Evolutionary conservation across 2,113 vertebrate genomes (phyloP), one percentile per base, ranked within the genome.

Genomic region (Symphodus melops): DNA sequence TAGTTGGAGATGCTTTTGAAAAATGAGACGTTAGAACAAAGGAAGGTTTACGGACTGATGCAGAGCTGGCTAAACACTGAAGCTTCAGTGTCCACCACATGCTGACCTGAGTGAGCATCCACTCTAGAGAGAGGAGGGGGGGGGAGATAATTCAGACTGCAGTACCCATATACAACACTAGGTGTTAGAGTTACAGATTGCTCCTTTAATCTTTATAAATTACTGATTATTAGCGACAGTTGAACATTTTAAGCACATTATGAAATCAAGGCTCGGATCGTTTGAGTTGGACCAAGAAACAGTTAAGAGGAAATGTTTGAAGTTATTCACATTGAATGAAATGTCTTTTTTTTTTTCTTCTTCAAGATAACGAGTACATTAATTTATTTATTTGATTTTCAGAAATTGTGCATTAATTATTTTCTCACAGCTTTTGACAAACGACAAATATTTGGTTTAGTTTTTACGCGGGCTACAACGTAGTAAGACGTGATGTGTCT

Each of bases 161-260:
- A 33, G 28, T 33, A 33, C 28, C 28, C 28, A 33, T 33, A 5
- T 33, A 4, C 4, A 33, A 33, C 28, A 33, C 28, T 2, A 3
- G 28, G 28, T 33, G 28, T 33, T 5, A 33, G 28, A 33, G 28
- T 33, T 33, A 33, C 28, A 33, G 4, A 33, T 33, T 33, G 28
- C 28, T 33, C 28, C 28, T 33, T 33, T 33, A 33, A 33, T 33
- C 28, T n/a, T 57, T 0, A 20, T 41, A 5, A 16, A 28, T 58
- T 11, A 23, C 17, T 55, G 37, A 19, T 12, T 0, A 6, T 48
- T 17, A 39, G 41, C 5, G 21, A 28, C 41, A 28, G 14, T 1
- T 6, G 25, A 41, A 59, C 14, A 48, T 20, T 36, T 37, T n/a
- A 71, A 65, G 46, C 60, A 65, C 59, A 44, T 78, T n/a, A n/a